Base-by-base conservation (phyloP, 2,113 vertebrate species). In the Ardeotis arabs region DNA sequence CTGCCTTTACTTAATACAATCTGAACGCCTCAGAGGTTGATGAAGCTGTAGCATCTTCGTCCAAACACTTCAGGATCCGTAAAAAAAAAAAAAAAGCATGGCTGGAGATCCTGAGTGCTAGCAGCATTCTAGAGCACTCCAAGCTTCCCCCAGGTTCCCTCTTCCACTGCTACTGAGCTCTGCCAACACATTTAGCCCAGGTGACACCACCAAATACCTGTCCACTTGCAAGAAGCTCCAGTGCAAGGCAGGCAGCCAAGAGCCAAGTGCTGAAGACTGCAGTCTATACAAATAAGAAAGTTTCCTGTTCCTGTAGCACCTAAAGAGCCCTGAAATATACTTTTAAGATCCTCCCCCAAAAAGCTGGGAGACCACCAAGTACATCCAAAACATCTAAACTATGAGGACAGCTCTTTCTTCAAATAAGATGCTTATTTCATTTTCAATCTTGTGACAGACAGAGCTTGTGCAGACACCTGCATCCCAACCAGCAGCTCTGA, bases 111-210 rank as follows among this genome's bases (percentile, higher is more conserved):
- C 12, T 28, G 10, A 73, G 11, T n/a, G 10, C 11, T 56, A 45
- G 29, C 24, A 89, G 12, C 37, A 84, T 3, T 50, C 14, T 12
- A 28, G 28, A 58, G 20, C 25, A 4, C 9, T 56, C 29, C 4
- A 15, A 69, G 14, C 4, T 49, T 53, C 19, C 7, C 5, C 9
- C 4, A 19, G 4, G 24, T 10, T 9, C 14, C 8, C 6, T 4
- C 23, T 33, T 16, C 10, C 41, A 7, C 27, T 50, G 13, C 21
- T 53, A 19, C 5, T 39, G 19, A 66, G 8, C 11, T 20, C 45
- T 79, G 13, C 9, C 52, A 85, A 56, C 7, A 5, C 31, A 19
- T 9, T 64, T 45, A 86, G 45, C 10, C 21, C 33, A 76, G 6
- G 33, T 75, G 29, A 59, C 20, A 72, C 3, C 23, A 78, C 6